These are phyloP conservation scores for Sebastiscus albofasciatus DNA, from an alignment of 2,797 vertebrate genomes.

Conservation along the genomic window DNA sequence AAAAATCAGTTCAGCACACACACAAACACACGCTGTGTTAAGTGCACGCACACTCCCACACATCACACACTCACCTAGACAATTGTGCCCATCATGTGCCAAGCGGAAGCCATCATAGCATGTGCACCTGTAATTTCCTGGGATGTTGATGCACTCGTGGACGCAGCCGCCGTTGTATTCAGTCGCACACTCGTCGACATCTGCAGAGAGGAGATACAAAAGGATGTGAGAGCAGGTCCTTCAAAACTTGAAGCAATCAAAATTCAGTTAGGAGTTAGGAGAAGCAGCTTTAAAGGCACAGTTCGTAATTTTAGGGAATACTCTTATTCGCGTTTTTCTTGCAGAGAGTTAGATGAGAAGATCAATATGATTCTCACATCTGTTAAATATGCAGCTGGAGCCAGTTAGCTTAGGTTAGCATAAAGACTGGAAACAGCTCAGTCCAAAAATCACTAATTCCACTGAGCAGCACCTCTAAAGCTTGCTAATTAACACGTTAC, in stretches of 20 bases:
- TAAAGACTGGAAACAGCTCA: background rate
- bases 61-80: conserved; percentile 88
- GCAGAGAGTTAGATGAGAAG: background rate
- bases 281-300: background rate
- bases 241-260: background rate
- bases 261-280: background rate
- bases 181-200: conserved; percentile 78
- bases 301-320: background rate
- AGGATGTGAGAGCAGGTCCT: conserved; percentile 4
- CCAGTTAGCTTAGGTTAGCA: background rate
- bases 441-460: background rate
- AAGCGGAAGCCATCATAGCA: conserved; percentile 98
- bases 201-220: conserved; percentile 47
- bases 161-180: conserved; percentile 92
- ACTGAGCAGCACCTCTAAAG: background rate
- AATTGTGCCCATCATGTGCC: conserved; percentile 97
- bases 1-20: background rate
- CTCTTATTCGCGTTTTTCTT: background rate
- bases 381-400: background rate
- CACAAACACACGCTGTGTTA: background rate
- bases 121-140: conserved; percentile 95
- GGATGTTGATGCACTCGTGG: conserved; percentile 96
- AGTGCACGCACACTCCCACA: background rate
- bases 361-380: background rate
- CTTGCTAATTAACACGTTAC: background rate